Base-by-base conservation (phyloP, 2,113 vertebrate species). In the Columbina picui region DNA sequence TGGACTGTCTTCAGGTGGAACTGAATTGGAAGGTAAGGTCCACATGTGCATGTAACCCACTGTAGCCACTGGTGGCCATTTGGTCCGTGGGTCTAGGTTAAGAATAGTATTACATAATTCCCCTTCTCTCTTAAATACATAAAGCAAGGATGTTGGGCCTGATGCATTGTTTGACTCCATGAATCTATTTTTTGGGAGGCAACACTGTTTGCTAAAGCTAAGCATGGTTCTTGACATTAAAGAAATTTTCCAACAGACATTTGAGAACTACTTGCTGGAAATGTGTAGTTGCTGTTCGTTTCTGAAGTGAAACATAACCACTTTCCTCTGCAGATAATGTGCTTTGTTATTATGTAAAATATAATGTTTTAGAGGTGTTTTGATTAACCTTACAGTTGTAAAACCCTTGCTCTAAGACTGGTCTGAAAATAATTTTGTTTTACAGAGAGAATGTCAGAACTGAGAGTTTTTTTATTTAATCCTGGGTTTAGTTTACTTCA, bases 11-110 rank as follows among this genome's bases (percentile, higher is more conserved):
- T 68, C 53, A 86, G 23, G 30, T 53, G 23, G 23, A 64, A n/a
- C 11, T 52, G 38, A 90, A 68, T 1, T 60, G 30, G 25, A 67
- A 90, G 26, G 20, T 56, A 49, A 76, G 49, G n/a, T 73, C 27
- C 23, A 30, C 4, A 1, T 27, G 12, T 19, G 26, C 15, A 7
- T 11, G 7, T 36, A 71, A 68, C 6, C 0, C 15, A 4, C 26
- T 34, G 4, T 47, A 69, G 39, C 13, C 20, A 38, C 25, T 47
- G 1, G 14, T 47, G 49, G 17, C 21, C 22, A 14, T 68, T 63
- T 79, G 30, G 20, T 50, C 49, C 25, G 20, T 15, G 36, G 32
- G 10, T 50, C 78, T 13, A 67, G 25, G 12, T 74, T 41, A 61
- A 83, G 32, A 20, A 17, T n/a, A 27, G 10, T 14, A 29, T 52